These are phyloP conservation scores for Ophion costatus DNA, from an alignment of 2,888 invertebrate genomes.

Conservation along the genomic window DNA sequence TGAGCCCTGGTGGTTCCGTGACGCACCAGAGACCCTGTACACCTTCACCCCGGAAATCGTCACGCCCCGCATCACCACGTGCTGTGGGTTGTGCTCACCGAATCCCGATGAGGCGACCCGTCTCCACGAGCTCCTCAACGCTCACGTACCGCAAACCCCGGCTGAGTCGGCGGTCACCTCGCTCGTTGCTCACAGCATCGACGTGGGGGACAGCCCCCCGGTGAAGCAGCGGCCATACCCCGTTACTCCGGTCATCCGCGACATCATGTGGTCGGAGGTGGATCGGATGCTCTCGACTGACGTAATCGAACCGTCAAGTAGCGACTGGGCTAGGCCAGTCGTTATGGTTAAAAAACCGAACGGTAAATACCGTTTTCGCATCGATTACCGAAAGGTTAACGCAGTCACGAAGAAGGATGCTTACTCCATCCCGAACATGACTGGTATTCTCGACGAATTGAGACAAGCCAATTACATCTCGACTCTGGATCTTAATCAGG, in stretches of 20 bases:
- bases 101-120: neutral
- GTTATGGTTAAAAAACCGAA: slow-evolving; percentile 61
- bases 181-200: neutral
- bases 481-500: neutral
- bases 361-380: slow-evolving; percentile 46
- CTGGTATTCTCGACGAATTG: too few relatives aligned
- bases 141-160: neutral
- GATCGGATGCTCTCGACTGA: slow-evolving; percentile 6
- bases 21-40: neutral
- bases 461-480: too few relatives aligned
- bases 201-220: neutral
- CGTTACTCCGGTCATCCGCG: slow-evolving; percentile 9
- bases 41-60: neutral
- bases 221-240: slow-evolving; percentile 22
- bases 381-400: slow-evolving; percentile 53
- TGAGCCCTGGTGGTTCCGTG: slow-evolving; percentile 4
- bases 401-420: slow-evolving; percentile 9
- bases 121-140: neutral
- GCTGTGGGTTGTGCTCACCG: slow-evolving; percentile 22
- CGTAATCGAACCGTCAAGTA: neutral
- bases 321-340: slow-evolving; percentile 22
- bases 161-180: neutral
- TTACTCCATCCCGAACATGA: too few relatives aligned
- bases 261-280: slow-evolving; percentile 4
- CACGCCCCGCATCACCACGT: slow-evolving; percentile 1